These are phyloP conservation scores for Amphiprion percula DNA, from an alignment of 2,113 vertebrate species.

Conservation along the genomic window DNA sequence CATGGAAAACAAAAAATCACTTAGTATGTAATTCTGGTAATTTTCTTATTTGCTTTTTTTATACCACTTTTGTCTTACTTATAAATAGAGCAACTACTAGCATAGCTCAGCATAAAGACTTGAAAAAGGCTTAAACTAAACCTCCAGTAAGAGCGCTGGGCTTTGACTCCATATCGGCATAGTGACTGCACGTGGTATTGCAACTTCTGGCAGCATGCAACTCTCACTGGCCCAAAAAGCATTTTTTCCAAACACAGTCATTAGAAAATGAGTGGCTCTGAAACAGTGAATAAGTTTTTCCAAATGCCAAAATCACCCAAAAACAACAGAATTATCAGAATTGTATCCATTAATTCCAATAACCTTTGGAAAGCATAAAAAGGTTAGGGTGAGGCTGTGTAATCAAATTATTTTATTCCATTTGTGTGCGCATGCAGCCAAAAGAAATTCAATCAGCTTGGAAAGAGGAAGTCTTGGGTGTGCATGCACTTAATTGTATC, in stretches of 20 bases:
- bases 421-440: background rate
- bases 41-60: background rate
- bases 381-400: background rate
- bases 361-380: background rate
- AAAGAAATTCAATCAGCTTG: background rate
- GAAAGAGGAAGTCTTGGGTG: background rate
- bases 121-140: background rate
- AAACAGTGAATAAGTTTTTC: background rate
- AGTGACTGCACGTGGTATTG: too few relatives aligned
- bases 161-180: too few relatives aligned
- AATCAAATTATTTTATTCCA: background rate
- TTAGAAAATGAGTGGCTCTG: background rate
- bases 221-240: too few relatives aligned
- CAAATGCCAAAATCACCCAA: background rate
- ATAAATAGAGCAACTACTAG: background rate
- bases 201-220: too few relatives aligned
- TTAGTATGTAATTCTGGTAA: background rate
- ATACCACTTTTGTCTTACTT: background rate
- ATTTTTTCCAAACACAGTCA: too few relatives aligned
- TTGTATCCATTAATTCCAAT: slow-evolving; percentile 2
- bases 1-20: background rate
- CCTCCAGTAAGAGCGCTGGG: background rate
- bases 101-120: background rate
- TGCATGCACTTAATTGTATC: background rate
- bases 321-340: background rate